Evolutionary conservation across 2,797 vertebrate genomes (phyloP).

Genomic region (Neoniphon sammara): DNA sequence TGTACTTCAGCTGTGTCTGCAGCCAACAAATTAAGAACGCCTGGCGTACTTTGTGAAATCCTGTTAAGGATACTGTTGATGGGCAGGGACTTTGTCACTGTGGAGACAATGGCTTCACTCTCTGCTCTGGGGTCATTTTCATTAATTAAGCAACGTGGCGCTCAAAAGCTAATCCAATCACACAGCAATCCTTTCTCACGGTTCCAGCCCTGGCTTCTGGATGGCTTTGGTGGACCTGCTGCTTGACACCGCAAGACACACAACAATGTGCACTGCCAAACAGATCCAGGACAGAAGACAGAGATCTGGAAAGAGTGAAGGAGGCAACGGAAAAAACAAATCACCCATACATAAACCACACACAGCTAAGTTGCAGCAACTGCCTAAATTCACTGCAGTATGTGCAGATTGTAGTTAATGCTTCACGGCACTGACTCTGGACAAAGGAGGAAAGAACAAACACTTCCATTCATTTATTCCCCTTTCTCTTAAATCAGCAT

Average conservation of each 20-base stretch:
- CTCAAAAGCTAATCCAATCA: slow-evolving; percentile 82
- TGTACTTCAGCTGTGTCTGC: slow-evolving; percentile 53
- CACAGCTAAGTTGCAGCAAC: slow-evolving; percentile 42
- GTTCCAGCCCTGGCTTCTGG: slow-evolving; percentile 71
- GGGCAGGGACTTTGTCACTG: slow-evolving; percentile 75
- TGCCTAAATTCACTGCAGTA: slow-evolving; percentile 28
- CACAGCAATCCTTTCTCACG: slow-evolving; percentile 79
- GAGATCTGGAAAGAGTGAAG: slow-evolving; percentile 37
- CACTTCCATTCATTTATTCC: slow-evolving; percentile 35
- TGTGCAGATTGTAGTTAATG: slow-evolving; percentile 43
- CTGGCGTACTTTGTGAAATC: slow-evolving; percentile 80
- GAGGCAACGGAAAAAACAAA: slow-evolving; percentile 62
- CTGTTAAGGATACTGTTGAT: slow-evolving; percentile 78
- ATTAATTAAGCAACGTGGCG: slow-evolving; percentile 80
- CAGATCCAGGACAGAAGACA: slow-evolving; percentile 35
- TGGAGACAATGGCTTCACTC: slow-evolving; percentile 77
- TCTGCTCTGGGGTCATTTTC: slow-evolving; percentile 80
- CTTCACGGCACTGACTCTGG: slow-evolving; percentile 33
- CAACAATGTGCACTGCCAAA: slow-evolving; percentile 67
- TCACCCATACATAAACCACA: slow-evolving; percentile 52
- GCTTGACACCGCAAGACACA: slow-evolving; percentile 65
- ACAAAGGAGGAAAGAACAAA: slow-evolving; percentile 39
- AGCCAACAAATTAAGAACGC: slow-evolving; percentile 80
- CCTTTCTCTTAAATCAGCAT: slow-evolving; percentile 20
- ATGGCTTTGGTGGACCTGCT: slow-evolving; percentile 66